Percentiles rank a stretch among this genome's conserved stretches.
phyloP scores from a whole-genome alignment of 2,113 vertebrate species.

The Procavia capensis region DNA sequence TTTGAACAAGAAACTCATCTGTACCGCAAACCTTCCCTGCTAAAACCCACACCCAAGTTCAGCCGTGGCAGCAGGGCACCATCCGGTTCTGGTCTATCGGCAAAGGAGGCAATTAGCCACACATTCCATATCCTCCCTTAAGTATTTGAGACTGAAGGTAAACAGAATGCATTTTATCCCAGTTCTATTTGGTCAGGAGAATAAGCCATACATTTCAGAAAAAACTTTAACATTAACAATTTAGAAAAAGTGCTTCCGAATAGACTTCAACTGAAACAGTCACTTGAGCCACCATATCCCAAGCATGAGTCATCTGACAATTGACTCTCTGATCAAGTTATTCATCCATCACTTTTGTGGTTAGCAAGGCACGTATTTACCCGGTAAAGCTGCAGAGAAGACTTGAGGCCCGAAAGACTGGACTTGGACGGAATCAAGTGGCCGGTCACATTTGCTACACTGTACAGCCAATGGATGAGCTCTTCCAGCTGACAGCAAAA shows the following conservation, averaged over 20 bases:
- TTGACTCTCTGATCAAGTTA: constrained; percentile 26
- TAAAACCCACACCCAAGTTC: background rate
- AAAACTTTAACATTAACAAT: background rate
- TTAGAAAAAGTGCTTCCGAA: background rate
- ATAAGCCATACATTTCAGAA: constrained; percentile 11
- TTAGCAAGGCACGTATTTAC: constrained; percentile 80
- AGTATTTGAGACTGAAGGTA: background rate
- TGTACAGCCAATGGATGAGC: constrained; percentile 92
- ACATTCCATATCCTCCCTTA: background rate
- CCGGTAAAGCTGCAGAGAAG: constrained; percentile 90
- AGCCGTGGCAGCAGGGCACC: background rate
- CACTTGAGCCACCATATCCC: background rate
- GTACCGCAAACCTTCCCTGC: too few relatives aligned
- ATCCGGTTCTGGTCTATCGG: background rate
- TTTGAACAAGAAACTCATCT: too few relatives aligned
- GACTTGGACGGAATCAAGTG: constrained; percentile 82
- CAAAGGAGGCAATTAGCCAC: background rate
- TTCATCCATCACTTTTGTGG: background rate
- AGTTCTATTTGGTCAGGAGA: background rate
- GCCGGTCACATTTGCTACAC: constrained; percentile 84
- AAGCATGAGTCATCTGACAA: background rate
- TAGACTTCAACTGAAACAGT: constrained; percentile 11
- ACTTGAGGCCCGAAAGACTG: constrained; percentile 84
- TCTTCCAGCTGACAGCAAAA: constrained; percentile 94
- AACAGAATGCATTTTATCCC: background rate